Percentiles rank a stretch among this genome's conserved stretches.
phyloP scores from a whole-genome alignment of 2,888 invertebrate genomes.

The Drosophila neonasuta region DNA sequence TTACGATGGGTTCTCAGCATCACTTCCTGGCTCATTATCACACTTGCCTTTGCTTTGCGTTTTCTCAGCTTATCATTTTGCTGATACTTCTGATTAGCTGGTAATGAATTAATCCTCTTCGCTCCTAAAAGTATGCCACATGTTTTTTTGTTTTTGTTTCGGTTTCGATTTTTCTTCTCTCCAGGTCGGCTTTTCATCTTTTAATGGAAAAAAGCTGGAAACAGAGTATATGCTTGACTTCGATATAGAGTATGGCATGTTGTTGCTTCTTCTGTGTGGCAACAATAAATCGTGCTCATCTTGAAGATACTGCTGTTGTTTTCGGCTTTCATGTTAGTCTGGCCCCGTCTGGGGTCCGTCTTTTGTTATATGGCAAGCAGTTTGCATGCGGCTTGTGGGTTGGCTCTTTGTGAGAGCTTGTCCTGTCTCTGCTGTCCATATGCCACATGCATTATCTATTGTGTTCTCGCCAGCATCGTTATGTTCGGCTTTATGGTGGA shows the following conservation, averaged over 20 bases:
- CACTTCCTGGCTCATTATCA: not conserved
- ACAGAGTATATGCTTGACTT: conserved; percentile 44
- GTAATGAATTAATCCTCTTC: conserved; percentile 23
- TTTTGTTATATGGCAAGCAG: conserved; percentile 24
- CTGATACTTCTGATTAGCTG: conserved; percentile 8
- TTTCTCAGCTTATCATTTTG: not conserved
- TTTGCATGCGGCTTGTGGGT: conserved; percentile 23
- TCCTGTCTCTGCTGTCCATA: conserved; percentile 38
- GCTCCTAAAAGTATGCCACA: conserved; percentile 7
- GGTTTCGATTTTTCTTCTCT: not conserved
- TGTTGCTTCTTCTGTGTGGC: conserved; percentile 35
- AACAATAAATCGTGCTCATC: conserved; percentile 46
- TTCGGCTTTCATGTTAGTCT: conserved; percentile 13
- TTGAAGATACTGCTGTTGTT: conserved; percentile 18
- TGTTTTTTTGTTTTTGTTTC: conserved; percentile 11
- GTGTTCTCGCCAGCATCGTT: conserved; percentile 25
- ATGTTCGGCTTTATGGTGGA: conserved; percentile 16
- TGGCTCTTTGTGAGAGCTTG: conserved; percentile 15
- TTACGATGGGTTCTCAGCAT: not conserved
- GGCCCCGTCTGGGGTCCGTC: conserved; percentile 14
- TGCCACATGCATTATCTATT: conserved; percentile 56
- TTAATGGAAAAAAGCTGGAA: conserved; percentile 31
- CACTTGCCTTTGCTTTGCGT: not conserved
- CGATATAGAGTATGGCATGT: conserved; percentile 23
- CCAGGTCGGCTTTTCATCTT: conserved; percentile 37